These are phyloP conservation scores for Drosophila varians DNA, from an alignment of 1,140 invertebrate genomes.

Conservation along the genomic window DNA sequence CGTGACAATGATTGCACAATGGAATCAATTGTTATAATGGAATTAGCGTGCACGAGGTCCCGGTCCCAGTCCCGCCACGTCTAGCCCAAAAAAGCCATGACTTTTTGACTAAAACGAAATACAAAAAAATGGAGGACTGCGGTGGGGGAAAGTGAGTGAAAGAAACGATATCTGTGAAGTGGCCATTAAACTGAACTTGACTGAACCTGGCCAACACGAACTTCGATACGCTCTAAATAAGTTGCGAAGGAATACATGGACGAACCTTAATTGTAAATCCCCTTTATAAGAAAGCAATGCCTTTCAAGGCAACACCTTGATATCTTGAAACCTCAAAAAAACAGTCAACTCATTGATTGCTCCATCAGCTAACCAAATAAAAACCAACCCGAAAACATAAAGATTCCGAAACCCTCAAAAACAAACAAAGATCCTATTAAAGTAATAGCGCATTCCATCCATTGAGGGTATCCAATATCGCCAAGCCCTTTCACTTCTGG, in stretches of 20 bases:
- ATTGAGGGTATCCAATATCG: constrained; percentile 25
- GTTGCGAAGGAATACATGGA: neutral
- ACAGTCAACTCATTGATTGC: constrained; percentile 37
- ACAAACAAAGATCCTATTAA: neutral
- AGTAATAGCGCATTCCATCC: constrained; percentile 30
- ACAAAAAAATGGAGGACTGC: neutral
- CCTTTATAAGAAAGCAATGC: too few species aligned
- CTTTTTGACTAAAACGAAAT: constrained; percentile 27
- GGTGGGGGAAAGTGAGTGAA: constrained; percentile 4
- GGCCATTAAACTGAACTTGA: constrained; percentile 27
- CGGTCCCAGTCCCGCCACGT: too few species aligned
- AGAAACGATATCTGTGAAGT: constrained; percentile 52
- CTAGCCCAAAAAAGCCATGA: constrained; percentile 22
- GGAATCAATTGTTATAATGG: constrained; percentile 82
- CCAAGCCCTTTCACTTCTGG: constrained; percentile 47
- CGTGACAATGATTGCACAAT: constrained; percentile 80
- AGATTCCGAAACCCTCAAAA: constrained; percentile 9
- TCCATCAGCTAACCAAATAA: constrained; percentile 11
- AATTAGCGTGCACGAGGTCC: constrained; percentile 66
- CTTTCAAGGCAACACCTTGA: constrained; percentile 26
- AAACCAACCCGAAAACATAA: constrained; percentile 13
- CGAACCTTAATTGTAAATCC: too few species aligned
- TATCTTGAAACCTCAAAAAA: constrained; percentile 5
- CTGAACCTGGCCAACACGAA: constrained; percentile 11
- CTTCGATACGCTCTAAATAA: constrained; percentile 16